A percentile compares a stretch with the other conserved stretches of the same genome.
These are phyloP conservation scores for Nothura maculosa DNA, from an alignment of 2,797 vertebrate genomes.

Conservation along the genomic window DNA sequence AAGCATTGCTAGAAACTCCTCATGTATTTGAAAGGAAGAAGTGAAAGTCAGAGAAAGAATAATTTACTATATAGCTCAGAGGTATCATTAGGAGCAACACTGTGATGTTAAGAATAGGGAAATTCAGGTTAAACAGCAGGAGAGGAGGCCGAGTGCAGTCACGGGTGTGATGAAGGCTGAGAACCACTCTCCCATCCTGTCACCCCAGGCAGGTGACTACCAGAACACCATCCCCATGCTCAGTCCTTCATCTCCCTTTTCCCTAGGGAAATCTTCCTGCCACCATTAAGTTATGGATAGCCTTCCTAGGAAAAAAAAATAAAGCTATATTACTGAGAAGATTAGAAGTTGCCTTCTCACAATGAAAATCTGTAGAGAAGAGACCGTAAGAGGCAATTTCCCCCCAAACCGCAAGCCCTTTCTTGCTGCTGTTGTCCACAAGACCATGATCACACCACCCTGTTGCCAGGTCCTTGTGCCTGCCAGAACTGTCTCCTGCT, in stretches of 20 bases:
- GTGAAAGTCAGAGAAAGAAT: conserved; percentile 60
- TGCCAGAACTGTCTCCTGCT: not conserved
- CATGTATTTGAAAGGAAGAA: conserved; percentile 58
- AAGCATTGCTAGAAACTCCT: conserved; percentile 45
- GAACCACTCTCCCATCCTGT: fast-evolving
- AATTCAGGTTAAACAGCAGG: conserved; percentile 63
- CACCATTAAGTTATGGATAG: not conserved
- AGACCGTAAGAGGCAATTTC: not conserved
- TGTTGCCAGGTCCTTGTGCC: not conserved
- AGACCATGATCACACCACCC: not conserved
- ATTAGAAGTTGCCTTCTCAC: not conserved
- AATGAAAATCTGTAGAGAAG: not conserved
- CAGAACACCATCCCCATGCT: not conserved
- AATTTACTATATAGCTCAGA: conserved; percentile 61
- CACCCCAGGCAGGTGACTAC: not conserved
- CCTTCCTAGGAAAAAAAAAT: too few relatives aligned
- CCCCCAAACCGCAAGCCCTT: not conserved
- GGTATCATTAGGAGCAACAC: conserved; percentile 52
- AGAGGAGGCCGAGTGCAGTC: not conserved
- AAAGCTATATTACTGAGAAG: not conserved
- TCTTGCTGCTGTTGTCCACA: not conserved
- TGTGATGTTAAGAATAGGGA: conserved; percentile 35
- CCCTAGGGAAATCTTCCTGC: not conserved
- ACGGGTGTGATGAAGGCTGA: not conserved
- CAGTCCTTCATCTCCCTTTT: not conserved